These are phyloP conservation scores for Ormyrus pomaceus DNA, from an alignment of 2,888 invertebrate species.

Conservation along the genomic window DNA sequence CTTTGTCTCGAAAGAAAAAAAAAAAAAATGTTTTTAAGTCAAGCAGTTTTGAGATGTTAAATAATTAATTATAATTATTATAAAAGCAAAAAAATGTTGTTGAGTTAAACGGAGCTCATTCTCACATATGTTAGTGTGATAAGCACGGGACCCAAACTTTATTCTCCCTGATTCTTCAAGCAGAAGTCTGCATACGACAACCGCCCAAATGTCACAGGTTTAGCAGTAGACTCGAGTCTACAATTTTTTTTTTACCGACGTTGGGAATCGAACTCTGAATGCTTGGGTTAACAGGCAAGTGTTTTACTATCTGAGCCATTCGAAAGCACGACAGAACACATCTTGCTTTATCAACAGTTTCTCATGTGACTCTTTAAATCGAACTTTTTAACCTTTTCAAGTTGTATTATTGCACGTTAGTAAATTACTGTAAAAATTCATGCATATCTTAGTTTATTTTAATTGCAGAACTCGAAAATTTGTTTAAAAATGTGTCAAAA, in stretches of 20 bases:
- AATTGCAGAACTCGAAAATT: too few relatives aligned
- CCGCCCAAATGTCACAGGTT: constrained; percentile 67
- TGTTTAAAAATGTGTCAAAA: too few relatives aligned
- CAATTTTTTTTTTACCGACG: constrained; percentile 11
- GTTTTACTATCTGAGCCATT: constrained; percentile 28
- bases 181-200: constrained; percentile 61
- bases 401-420: too few relatives aligned
- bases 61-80: neutral
- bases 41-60: neutral
- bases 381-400: too few relatives aligned
- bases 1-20: too few relatives aligned
- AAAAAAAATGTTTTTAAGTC: too few relatives aligned
- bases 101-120: constrained; percentile 64
- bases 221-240: neutral
- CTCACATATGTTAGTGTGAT: constrained; percentile 55
- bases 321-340: neutral
- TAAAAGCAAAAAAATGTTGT: constrained; percentile 60
- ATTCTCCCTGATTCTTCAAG: constrained; percentile 69
- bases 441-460: too few relatives aligned
- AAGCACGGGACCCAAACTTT: constrained; percentile 65
- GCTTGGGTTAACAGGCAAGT: constrained; percentile 2
- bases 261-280: constrained; percentile 40
- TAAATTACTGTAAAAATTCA: too few relatives aligned
- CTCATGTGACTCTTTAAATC: too few relatives aligned
- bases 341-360: too few relatives aligned